Percentiles rank a stretch among this genome's conserved stretches.
phyloP scores from a whole-genome alignment of 2,797 vertebrate species.

The Avahi laniger region DNA sequence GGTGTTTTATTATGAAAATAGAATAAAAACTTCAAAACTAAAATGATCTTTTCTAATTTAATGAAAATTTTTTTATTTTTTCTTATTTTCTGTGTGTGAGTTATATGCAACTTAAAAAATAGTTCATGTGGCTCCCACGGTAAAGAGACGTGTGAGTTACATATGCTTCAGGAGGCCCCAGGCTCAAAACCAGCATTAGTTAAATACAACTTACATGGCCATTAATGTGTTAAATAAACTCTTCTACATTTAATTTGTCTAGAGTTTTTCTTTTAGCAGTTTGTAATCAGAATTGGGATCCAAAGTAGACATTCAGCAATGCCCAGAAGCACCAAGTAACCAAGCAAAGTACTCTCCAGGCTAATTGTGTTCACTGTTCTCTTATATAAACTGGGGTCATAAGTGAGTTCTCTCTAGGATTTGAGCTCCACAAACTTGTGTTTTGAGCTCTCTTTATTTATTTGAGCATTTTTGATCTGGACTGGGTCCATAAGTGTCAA shows the following conservation, averaged over 20 bases:
- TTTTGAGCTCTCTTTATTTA: background rate
- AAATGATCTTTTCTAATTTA: too few relatives aligned
- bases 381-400: background rate
- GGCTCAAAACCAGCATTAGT: too few relatives aligned
- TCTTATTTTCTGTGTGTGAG: too few relatives aligned
- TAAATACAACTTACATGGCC: too few relatives aligned
- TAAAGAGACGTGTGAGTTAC: too few relatives aligned
- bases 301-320: background rate
- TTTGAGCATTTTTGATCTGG: background rate
- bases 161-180: too few relatives aligned
- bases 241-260: background rate
- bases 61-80: too few relatives aligned
- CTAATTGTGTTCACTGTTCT: too few relatives aligned
- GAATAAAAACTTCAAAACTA: too few relatives aligned
- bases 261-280: background rate
- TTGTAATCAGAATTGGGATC: background rate
- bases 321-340: background rate
- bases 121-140: too few relatives aligned
- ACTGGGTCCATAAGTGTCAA: background rate
- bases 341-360: background rate
- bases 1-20: too few relatives aligned
- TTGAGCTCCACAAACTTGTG: background rate
- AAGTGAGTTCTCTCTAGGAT: background rate
- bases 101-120: too few relatives aligned
- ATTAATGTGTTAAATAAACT: background rate